These are phyloP conservation scores for Sinohyriopsis cumingii DNA, from an alignment of 2,888 invertebrate genomes.

Conservation along the genomic window DNA sequence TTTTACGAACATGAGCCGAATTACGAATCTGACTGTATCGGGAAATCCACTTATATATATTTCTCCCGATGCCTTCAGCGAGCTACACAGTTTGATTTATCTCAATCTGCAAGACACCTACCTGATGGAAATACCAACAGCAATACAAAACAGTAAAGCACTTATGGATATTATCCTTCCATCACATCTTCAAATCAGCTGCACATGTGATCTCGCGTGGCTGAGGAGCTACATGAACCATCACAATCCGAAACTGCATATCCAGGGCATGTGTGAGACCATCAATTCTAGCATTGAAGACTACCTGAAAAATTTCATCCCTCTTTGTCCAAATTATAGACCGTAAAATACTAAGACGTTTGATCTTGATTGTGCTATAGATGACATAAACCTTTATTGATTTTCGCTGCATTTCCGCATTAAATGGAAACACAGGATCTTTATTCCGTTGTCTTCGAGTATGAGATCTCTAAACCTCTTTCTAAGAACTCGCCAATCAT, in stretches of 20 bases:
- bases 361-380: too few relatives aligned
- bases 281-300: constrained; percentile 28
- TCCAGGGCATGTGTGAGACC: constrained; percentile 41
- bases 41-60: constrained; percentile 36
- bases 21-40: constrained; percentile 24
- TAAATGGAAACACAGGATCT: too few relatives aligned
- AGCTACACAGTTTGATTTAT: constrained; percentile 13
- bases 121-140: constrained; percentile 31
- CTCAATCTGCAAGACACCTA: constrained; percentile 24
- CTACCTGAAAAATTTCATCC: constrained; percentile 26
- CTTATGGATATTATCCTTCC: constrained; percentile 14
- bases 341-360: too few relatives aligned
- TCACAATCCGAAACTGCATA: constrained; percentile 13
- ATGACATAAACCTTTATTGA: too few relatives aligned
- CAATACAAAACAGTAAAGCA: constrained; percentile 23
- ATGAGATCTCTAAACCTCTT: too few relatives aligned
- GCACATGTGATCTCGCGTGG: constrained; percentile 48
- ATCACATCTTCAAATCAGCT: constrained; percentile 37
- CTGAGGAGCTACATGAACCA: constrained; percentile 30
- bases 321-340: constrained; percentile 29
- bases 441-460: too few relatives aligned
- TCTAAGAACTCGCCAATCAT: too few relatives aligned
- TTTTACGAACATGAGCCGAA: constrained; percentile 18
- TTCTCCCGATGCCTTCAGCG: constrained; percentile 35
- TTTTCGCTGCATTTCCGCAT: too few relatives aligned